phyloP scores from a whole-genome alignment of 2,113 vertebrate species.

The Pelusios castaneus region DNA sequence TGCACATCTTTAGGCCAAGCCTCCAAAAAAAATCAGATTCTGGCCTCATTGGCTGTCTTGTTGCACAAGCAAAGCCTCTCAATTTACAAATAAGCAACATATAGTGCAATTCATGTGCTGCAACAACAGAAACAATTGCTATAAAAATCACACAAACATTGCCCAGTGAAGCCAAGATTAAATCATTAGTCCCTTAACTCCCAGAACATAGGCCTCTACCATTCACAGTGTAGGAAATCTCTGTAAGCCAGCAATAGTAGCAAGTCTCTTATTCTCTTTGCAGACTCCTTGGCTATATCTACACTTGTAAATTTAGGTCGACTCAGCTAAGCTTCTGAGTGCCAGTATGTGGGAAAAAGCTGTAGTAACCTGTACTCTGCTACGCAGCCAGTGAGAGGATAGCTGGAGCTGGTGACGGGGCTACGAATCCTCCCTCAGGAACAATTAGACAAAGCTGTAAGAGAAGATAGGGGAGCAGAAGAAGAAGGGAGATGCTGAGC shows the following conservation, averaged over 20 bases:
- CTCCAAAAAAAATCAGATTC: slow-evolving; percentile 13
- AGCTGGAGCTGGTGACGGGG: too few relatives aligned
- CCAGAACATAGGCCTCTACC: neutral
- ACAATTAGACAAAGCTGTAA: too few relatives aligned
- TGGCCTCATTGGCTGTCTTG: neutral
- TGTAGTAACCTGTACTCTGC: too few relatives aligned
- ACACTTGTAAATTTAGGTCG: too few relatives aligned
- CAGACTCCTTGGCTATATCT: too few relatives aligned
- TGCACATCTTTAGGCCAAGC: neutral
- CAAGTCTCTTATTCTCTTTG: neutral
- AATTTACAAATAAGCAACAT: neutral
- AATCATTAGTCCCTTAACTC: neutral
- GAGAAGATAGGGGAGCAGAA: too few relatives aligned
- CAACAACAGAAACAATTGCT: neutral
- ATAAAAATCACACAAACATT: neutral
- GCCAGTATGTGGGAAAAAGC: too few relatives aligned
- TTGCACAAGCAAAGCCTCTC: neutral
- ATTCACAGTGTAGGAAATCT: neutral
- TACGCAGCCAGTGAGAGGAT: too few relatives aligned
- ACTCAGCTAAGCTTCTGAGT: too few relatives aligned
- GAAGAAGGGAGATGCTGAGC: too few relatives aligned
- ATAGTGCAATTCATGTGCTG: neutral
- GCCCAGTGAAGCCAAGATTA: neutral
- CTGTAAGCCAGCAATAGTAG: neutral
- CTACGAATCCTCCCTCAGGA: too few relatives aligned